A percentile compares a stretch with the other conserved stretches of the same genome.
Evolutionary conservation across 2,113 vertebrate species (phyloP).

Genomic region (Perca fluviatilis): DNA sequence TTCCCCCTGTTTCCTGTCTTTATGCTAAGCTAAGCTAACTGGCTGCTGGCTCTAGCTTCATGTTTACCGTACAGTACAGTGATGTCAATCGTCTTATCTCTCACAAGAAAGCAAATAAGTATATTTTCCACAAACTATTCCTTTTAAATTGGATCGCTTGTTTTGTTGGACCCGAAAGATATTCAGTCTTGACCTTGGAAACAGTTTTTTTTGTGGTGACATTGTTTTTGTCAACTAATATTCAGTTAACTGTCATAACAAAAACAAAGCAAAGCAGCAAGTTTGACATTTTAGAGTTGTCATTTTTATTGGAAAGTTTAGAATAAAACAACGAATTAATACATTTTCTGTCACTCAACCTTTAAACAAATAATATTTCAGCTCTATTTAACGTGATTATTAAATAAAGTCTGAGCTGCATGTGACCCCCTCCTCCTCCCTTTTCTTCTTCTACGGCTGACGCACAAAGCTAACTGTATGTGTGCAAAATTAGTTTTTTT

Average conservation of each 20-base stretch:
- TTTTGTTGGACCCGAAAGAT: background rate
- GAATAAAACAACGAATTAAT: background rate
- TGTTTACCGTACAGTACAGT: too few relatives aligned
- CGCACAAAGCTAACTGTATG: background rate
- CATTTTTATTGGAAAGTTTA: too few relatives aligned
- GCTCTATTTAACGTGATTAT: background rate
- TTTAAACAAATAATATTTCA: background rate
- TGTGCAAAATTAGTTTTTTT: conserved; percentile 25
- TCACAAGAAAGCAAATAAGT: background rate
- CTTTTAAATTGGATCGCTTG: background rate
- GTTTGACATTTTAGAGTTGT: too few relatives aligned
- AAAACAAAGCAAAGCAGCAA: too few relatives aligned
- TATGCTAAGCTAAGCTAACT: conserved; percentile 14
- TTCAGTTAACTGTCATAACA: too few relatives aligned
- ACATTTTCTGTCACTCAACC: background rate
- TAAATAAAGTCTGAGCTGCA: background rate
- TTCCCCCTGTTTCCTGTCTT: background rate
- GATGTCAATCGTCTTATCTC: background rate
- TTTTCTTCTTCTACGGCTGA: background rate
- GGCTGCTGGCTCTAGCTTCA: background rate
- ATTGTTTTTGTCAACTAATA: too few relatives aligned
- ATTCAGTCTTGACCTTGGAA: background rate
- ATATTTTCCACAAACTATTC: background rate
- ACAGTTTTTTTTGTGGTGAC: too few relatives aligned
- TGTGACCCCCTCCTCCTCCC: background rate